These are phyloP conservation scores for Pseudochirops corinnae DNA, from an alignment of 2,797 vertebrate species.

Conservation along the genomic window DNA sequence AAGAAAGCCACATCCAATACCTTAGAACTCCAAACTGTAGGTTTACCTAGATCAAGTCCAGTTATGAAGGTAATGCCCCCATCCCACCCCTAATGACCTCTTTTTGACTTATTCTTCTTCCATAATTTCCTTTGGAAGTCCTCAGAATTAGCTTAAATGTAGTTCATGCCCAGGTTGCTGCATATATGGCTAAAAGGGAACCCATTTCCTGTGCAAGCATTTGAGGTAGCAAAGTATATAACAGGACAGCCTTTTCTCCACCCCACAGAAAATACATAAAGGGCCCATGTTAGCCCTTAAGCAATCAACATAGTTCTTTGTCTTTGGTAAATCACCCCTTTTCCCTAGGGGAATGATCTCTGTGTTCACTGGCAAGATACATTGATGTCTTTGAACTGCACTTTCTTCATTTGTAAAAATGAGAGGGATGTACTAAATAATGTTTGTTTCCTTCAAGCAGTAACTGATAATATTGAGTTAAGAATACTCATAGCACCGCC, in stretches of 20 bases:
- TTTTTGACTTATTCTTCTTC: neutral
- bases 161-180: neutral
- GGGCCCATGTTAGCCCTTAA: neutral
- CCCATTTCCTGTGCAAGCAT: neutral
- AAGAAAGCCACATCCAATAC: neutral
- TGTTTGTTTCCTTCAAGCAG: neutral
- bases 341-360: neutral
- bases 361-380: neutral
- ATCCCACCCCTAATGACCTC: neutral
- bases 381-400: neutral
- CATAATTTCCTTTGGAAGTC: neutral
- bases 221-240: neutral
- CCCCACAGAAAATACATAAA: neutral
- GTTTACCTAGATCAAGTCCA: neutral
- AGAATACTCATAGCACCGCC: neutral
- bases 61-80: neutral
- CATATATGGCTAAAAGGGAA: neutral
- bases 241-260: neutral
- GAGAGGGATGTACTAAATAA: neutral
- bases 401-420: neutral
- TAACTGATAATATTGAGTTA: neutral
- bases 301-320: neutral
- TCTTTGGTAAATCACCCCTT: neutral
- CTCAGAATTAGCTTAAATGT: neutral
- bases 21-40: neutral